These are phyloP conservation scores for Papilio machaon DNA, from an alignment of 1,140 invertebrate species.

Conservation along the genomic window DNA sequence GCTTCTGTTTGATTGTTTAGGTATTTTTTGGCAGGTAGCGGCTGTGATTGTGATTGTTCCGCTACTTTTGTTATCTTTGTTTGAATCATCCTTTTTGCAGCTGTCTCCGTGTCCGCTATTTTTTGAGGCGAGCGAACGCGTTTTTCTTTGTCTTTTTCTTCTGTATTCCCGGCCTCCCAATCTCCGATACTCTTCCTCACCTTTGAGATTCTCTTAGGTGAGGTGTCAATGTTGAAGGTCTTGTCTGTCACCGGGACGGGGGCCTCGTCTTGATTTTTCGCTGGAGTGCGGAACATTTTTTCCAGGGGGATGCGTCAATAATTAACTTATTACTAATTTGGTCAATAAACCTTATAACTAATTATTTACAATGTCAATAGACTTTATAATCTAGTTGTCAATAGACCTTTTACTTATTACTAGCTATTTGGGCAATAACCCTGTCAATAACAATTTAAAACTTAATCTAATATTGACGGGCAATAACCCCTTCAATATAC, in stretches of 20 bases:
- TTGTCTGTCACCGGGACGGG: background rate
- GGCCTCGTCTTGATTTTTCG: background rate
- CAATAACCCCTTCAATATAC: no score
- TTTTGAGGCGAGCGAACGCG: background rate
- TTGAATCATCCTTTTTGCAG: background rate
- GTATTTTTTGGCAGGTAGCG: slow-evolving; percentile 18
- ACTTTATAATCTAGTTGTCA: no score
- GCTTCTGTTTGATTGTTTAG: background rate
- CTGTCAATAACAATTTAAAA: no score
- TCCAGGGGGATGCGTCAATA: background rate
- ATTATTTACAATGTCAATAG: background rate
- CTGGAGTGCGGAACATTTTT: background rate
- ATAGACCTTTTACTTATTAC: no score
- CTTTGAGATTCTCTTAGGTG: background rate
- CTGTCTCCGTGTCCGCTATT: background rate
- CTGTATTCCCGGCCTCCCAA: background rate
- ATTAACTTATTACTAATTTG: no score
- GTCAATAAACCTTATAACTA: background rate
- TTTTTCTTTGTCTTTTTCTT: background rate
- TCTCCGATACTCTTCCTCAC: background rate
- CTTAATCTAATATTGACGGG: no score
- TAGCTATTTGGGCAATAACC: no score
- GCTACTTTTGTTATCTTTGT: background rate
- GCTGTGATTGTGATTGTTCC: background rate
- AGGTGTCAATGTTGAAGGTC: background rate